Evolutionary conservation across 2,888 invertebrate species (phyloP), one percentile per base, ranked within the genome.

Genomic region (Drosophila tripunctata): DNA sequence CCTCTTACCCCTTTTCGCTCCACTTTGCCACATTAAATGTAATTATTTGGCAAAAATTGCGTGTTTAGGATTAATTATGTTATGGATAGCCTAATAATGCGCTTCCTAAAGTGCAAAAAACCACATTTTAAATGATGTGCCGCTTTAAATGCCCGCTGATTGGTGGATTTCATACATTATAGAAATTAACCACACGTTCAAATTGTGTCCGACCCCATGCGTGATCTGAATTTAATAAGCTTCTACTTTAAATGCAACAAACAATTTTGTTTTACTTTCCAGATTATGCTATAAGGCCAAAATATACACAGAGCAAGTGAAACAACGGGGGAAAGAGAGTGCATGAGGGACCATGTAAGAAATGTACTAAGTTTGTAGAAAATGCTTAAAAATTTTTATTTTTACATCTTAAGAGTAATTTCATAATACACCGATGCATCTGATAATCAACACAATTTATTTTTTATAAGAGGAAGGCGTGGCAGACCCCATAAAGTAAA

Each of bases 61-160:
- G 89, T 90, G 89, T 88, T 90, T 89, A 86, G 88, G 80, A 88
- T 87, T 88, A 88, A 90, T 89, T 90, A 89, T 84, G 79, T 78
- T 84, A 82, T 78, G 87, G 78, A 77, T 80, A 87, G 81, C 71
- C 83, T 86, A 89, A 89, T 90, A 84, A 81, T 57, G 83, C 68
- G 76, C 61, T 75, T 67, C 66, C 67, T 27, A 82, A 82, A 80
- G 82, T 83, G 84, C 84, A 88, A 83, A 81, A 84, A 86, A 73
- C 51, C 54, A 63, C 87, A 71, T 87, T 85, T 71, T 33, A 78
- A 87, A 81, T 87, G 77, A 87, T 81, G 70, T 77, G 50, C 50
- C 55, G 62, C 50, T 62, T 64, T 62, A 74, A 74, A 81, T 61
- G 57, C 60, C 30, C 54, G 65, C 54, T 67, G 84, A 78, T 84